Percentiles rank a stretch among this genome's conserved stretches.
Conservation (phyloP, 2,113 vertebrate genomes). For the Pitta sordida region DNA sequence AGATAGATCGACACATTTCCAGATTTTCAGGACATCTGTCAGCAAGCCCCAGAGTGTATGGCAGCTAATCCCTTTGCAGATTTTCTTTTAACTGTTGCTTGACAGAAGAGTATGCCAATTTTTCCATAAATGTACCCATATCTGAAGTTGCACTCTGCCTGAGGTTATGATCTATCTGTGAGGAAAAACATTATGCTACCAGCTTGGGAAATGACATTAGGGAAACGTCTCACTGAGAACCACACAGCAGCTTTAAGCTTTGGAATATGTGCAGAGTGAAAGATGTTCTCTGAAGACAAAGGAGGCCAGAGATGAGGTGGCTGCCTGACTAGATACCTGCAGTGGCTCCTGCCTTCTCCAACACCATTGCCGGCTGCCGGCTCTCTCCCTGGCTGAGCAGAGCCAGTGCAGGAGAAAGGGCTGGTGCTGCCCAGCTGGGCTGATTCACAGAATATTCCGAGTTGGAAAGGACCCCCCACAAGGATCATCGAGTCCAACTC, state of each 20-base stretch:
- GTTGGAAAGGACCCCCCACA: too few species aligned
- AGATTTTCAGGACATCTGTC: slow-evolving; percentile 70
- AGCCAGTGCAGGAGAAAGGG: not conserved
- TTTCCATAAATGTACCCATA: not conserved
- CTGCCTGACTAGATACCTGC: not conserved
- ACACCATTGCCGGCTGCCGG: not conserved
- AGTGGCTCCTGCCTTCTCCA: not conserved
- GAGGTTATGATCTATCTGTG: slow-evolving; percentile 16
- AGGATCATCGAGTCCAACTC: too few species aligned
- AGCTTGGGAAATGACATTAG: not conserved
- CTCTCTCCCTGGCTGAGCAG: not conserved
- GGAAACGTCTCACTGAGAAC: not conserved
- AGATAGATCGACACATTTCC: slow-evolving; percentile 59
- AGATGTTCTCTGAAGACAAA: not conserved
- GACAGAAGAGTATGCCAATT: slow-evolving; percentile 13
- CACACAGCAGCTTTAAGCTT: not conserved
- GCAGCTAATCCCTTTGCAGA: slow-evolving; percentile 61
- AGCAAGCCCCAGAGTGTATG: slow-evolving; percentile 35
- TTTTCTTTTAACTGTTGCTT: slow-evolving; percentile 67
- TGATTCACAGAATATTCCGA: too few species aligned
- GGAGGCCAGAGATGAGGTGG: not conserved
- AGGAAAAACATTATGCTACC: not conserved
- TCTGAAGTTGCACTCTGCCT: not conserved
- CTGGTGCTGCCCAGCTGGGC: not conserved
- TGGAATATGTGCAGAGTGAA: not conserved